Base-by-base conservation (phyloP, 2,888 invertebrate genomes). In the Drosophila silvestris region DNA sequence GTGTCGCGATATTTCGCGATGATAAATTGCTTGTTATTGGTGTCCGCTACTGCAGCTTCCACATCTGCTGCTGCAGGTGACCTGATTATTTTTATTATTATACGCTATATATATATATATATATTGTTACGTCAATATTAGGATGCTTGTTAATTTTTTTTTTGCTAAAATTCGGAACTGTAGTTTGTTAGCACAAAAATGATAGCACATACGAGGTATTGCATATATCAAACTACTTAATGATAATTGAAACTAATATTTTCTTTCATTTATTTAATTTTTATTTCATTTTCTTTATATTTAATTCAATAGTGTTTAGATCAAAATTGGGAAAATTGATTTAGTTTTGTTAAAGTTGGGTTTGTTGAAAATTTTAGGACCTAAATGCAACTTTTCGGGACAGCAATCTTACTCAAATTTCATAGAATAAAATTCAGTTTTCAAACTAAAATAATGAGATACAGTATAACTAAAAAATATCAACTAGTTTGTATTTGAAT, bases 11-110 rank as follows among this genome's bases (percentile, higher is more conserved):
- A 70, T 80, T 63, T 65, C 41, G 44, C 54, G 57, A 50, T 80
- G 85, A 84, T 76, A 82, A 80, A 85, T 89, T 74, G 69, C 74
- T 69, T 72, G 62, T 67, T 77, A 30, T 70, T 66, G 54, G 37
- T 51, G 54, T 28, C 28, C 30, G 54, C 39, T 65, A 50, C 37
- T 62, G 64, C 35, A 39, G 56, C 32, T 70, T 71, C 22, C 10
- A 28, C 19, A 50, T 19, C 47, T 47, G 59, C 26, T 50, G 68
- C 51, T 62, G 62, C 51, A 67, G 67, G 52, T 37, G 66, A 57
- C 63, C 66, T 60, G 60, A 64, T 77, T 83, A 71, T 80, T 77
- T 74, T 47, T 51, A 60, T 69, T 70, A 74, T 74, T 72, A 30
- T 16, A 19, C 22, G 5, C 26, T 56, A 14, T 0, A 35, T 10